Conservation (phyloP, 92 coral and sea anemone species). For the Chrysogorgia sp. region DNA sequence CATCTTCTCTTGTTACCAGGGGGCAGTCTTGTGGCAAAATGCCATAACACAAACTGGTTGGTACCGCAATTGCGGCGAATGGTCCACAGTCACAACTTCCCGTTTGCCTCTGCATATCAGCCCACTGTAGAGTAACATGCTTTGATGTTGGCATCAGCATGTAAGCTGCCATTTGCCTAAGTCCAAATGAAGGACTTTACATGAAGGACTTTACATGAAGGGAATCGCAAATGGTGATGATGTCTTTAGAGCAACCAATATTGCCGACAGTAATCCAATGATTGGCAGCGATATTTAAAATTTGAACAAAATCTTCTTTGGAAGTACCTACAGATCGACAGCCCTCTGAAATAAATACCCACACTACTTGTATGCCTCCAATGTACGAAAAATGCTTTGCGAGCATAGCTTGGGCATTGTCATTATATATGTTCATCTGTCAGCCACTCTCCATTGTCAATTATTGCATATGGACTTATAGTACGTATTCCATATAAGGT, state of each 20-base stretch:
- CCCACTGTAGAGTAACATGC: too few relatives aligned
- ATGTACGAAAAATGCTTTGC: neutral
- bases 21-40: neutral
- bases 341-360: neutral
- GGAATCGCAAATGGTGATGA: neutral
- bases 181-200: neutral
- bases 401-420: conserved; percentile 17
- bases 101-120: too few relatives aligned
- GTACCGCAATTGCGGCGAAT: neutral
- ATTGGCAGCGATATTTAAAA: neutral
- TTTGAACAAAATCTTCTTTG: conserved; percentile 3
- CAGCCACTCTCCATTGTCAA: conserved; percentile 5
- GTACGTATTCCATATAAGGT: too few relatives aligned
- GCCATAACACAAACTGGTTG: conserved; percentile 9
- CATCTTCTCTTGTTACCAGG: neutral
- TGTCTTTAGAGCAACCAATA: neutral
- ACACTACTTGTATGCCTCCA: neutral
- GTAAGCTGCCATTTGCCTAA: neutral
- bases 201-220: neutral
- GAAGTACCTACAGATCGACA: conserved; percentile 22
- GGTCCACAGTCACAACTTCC: too few relatives aligned
- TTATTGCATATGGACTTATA: too few relatives aligned
- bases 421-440: conserved; percentile 16
- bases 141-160: too few relatives aligned
- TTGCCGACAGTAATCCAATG: conserved; percentile 3